Evolutionary conservation across 2,113 vertebrate genomes (phyloP), one percentile per base, ranked within the genome.

Genomic region (Onychostoma macrolepis): DNA sequence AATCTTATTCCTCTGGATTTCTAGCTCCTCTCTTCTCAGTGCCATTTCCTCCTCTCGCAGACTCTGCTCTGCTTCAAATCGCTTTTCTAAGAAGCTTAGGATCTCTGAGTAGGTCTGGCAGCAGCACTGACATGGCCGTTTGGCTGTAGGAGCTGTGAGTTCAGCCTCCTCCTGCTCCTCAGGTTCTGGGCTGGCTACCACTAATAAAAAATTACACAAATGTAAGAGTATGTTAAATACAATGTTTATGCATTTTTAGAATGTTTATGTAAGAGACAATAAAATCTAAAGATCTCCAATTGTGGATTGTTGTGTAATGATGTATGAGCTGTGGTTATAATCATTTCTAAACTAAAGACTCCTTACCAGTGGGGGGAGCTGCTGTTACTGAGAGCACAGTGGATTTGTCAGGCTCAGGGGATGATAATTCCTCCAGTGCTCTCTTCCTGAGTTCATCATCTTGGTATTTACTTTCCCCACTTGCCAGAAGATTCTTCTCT

Each of bases 21-120:
- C 94, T 13, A 96, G 92, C 89, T 96, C 95, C 86, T 96, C 94
- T 6, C 95, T 88, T 12, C 95, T 93, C 38, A 95, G 89, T 0
- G 94, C 89, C 2, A 95, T 90, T 90, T 95, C 95, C 75, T 95
- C 95, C 91, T 95, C 95, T 2, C 94, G 92, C 58, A 96, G 90
- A 19, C 94, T 93, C n/a, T 95, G 95, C 90, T 96, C 95, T 0
- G 95, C 92, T 88, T 96, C 95, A 0, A 94, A 94, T 53, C 95
- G 94, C 89, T 95, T 95, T 91, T 96, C 95, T 89, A 96, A 89
- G 89, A 95, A 95, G 88, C 94, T 95, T 86, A 96, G 93, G 61
- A 95, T 95, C 89, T 95, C 94, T 0, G 95, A 94, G 91, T 95
- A 96, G 6, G 94, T 95, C 88, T 95, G 94, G 91, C 94, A 96